These are phyloP conservation scores for Aphodius sticticus DNA, from an alignment of 2,888 invertebrate species.

Conservation along the genomic window DNA sequence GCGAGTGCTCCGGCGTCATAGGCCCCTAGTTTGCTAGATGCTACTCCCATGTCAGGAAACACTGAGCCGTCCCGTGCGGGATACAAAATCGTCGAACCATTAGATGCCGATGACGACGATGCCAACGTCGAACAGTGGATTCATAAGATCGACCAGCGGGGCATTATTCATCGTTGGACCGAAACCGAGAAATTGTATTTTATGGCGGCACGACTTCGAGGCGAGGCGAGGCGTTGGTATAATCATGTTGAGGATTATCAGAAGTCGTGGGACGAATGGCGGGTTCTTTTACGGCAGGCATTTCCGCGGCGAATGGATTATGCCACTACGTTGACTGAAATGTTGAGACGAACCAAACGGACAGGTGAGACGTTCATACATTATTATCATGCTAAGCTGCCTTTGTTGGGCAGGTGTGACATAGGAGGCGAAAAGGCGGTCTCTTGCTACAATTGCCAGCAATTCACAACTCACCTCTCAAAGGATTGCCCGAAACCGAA, in stretches of 20 bases:
- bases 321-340: neutral
- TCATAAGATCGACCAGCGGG: constrained; percentile 48
- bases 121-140: constrained; percentile 43
- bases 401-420: neutral
- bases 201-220: constrained; percentile 39
- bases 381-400: neutral
- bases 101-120: constrained; percentile 30
- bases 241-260: constrained; percentile 45
- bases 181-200: constrained; percentile 31
- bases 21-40: neutral
- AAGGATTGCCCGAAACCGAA: no score
- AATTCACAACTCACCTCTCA: no score
- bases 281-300: neutral
- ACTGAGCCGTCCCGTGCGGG: neutral
- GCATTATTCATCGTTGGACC: constrained; percentile 46
- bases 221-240: constrained; percentile 45
- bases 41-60: neutral
- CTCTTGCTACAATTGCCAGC: constrained; percentile 27
- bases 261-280: neutral
- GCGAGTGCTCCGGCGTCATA: no score
- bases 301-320: neutral
- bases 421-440: constrained; percentile 28
- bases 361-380: neutral
- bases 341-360: neutral
- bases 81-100: neutral